These are phyloP conservation scores for Limnothrissa miodon DNA, from an alignment of 2,113 vertebrate genomes.

Conservation along the genomic window DNA sequence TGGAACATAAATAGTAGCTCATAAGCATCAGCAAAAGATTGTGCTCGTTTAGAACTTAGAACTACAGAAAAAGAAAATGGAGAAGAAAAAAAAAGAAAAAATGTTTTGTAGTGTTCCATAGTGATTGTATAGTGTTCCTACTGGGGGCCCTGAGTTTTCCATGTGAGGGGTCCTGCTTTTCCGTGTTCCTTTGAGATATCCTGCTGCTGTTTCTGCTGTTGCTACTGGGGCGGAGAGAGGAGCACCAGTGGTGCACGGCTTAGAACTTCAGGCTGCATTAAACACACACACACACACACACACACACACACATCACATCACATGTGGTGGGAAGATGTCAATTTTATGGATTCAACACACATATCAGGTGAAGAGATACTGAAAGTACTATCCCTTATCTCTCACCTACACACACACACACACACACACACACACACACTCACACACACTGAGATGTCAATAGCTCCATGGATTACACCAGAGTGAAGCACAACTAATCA, in stretches of 20 bases:
- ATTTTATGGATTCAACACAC: not conserved
- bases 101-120: conserved; percentile 52
- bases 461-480: not conserved
- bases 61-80: conserved; percentile 20
- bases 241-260: not conserved
- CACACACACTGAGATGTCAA: not conserved
- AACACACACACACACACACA: conserved; percentile 16
- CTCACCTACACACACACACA: conserved; percentile 1
- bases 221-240: not conserved
- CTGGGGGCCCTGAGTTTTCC: conserved; percentile 43
- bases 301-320: conserved; percentile 6
- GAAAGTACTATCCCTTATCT: not conserved
- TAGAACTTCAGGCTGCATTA: not conserved
- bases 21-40: conserved; percentile 62
- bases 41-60: conserved; percentile 55
- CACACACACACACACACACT: conserved; percentile 14
- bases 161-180: conserved; percentile 26
- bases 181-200: conserved; percentile 19
- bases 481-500: not conserved
- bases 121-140: conserved; percentile 42
- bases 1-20: conserved; percentile 63
- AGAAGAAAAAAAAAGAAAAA: not conserved
- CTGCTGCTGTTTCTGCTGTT: not conserved
- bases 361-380: not conserved
- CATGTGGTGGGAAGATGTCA: conserved; percentile 13